phyloP scores from a whole-genome alignment of 1,140 invertebrate genomes.

The Metopolophium dirhodum region DNA sequence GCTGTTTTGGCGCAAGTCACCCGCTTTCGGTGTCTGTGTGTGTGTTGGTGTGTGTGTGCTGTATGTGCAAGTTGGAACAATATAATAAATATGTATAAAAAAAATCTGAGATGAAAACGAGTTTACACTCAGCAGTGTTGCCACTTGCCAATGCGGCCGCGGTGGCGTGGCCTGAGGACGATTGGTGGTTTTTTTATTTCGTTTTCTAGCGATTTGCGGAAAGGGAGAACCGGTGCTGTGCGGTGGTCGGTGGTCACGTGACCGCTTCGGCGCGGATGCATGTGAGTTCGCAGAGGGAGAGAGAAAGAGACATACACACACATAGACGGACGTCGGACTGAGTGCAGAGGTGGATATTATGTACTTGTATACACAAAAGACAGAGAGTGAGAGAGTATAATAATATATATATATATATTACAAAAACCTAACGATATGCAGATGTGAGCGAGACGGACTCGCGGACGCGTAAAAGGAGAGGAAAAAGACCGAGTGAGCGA shows the following conservation, averaged over 20 bases:
- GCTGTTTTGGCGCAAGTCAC: conserved; percentile 39
- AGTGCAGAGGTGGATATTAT: neutral
- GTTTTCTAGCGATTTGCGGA: conserved; percentile 31
- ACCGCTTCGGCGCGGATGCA: neutral
- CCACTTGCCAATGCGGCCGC: conserved; percentile 42
- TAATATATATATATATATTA: neutral
- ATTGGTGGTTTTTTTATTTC: conserved; percentile 23
- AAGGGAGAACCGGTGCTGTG: conserved; percentile 31
- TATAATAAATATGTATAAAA: neutral
- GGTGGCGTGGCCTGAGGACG: neutral
- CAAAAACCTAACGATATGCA: neutral
- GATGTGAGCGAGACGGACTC: neutral
- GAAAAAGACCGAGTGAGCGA: neutral
- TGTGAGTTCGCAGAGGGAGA: neutral
- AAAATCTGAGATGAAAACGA: conserved; percentile 46
- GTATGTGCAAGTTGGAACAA: neutral
- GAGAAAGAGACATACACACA: neutral
- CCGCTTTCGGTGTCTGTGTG: neutral
- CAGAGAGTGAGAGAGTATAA: neutral
- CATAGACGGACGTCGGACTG: neutral
- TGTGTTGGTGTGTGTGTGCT: neutral
- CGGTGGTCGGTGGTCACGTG: neutral
- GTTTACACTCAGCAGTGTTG: conserved; percentile 37
- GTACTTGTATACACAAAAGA: neutral
- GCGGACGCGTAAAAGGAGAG: neutral